phyloP scores from a whole-genome alignment of 2,797 vertebrate genomes.

The Podargus strigoides region DNA sequence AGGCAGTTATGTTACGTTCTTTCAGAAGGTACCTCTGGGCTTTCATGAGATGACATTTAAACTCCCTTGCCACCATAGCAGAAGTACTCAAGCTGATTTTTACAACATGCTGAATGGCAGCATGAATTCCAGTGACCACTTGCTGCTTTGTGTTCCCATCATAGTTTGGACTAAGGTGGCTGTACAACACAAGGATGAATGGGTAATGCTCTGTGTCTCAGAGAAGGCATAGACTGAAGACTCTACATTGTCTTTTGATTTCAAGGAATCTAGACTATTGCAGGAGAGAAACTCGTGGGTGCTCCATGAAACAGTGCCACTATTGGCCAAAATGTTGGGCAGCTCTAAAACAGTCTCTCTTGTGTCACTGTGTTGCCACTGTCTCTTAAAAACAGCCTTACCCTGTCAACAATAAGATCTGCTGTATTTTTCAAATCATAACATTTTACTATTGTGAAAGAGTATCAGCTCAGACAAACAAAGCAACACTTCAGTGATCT shows the following conservation, averaged over 20 bases:
- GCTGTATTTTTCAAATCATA: not conserved
- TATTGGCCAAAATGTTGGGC: not conserved
- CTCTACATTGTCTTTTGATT: not conserved
- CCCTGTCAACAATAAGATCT: not conserved
- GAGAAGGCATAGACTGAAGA: not conserved
- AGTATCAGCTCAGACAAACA: constrained; percentile 47
- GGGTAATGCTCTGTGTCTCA: not conserved
- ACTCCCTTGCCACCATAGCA: not conserved
- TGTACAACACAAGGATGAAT: not conserved
- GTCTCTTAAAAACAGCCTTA: not conserved
- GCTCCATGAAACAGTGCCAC: not conserved
- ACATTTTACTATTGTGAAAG: not conserved
- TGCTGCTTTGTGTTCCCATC: not conserved
- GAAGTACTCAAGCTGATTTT: not conserved
- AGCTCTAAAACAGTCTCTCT: not conserved
- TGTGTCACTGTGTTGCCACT: not conserved
- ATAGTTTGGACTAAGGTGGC: not conserved
- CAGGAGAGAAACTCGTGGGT: not conserved
- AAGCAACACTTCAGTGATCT: constrained; percentile 53
- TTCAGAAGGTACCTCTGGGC: not conserved
- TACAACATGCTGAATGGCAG: not conserved
- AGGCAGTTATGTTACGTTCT: not conserved
- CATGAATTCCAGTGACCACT: not conserved
- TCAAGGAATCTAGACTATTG: not conserved
- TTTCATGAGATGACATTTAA: not conserved